Conservation (phyloP, 2,113 vertebrate species). For the Plestiodon gilberti region DNA sequence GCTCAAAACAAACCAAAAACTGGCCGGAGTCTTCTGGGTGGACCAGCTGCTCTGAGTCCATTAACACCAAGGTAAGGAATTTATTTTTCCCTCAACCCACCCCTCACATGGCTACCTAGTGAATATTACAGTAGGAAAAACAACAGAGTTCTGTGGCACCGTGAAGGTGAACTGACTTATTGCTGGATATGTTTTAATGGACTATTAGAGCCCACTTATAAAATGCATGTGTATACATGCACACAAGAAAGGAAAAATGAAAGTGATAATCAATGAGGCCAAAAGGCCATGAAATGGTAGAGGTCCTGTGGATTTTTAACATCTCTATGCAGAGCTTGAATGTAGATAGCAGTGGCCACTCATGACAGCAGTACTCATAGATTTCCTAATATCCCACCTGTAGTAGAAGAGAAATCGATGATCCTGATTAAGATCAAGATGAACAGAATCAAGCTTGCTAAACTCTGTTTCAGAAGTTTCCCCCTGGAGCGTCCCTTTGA, state of each 20-base stretch:
- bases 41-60: conserved; percentile 90
- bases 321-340: background rate
- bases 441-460: background rate
- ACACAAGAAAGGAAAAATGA: too few relatives aligned
- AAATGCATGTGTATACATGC: too few relatives aligned
- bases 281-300: background rate
- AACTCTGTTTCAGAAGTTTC: background rate
- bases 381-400: background rate
- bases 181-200: background rate
- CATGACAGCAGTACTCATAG: background rate
- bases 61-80: conserved; percentile 90
- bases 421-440: background rate
- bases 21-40: conserved; percentile 92
- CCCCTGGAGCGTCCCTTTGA: background rate
- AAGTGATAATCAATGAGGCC: too few relatives aligned
- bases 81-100: too few relatives aligned
- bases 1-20: conserved; percentile 96
- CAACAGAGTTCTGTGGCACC: background rate
- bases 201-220: background rate
- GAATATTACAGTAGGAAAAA: background rate
- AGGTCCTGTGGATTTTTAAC: background rate
- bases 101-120: too few relatives aligned
- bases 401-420: background rate
- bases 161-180: background rate
- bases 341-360: background rate